Evolutionary conservation across 1,140 invertebrate species (phyloP).

Genomic region (Lethrus apterus): DNA sequence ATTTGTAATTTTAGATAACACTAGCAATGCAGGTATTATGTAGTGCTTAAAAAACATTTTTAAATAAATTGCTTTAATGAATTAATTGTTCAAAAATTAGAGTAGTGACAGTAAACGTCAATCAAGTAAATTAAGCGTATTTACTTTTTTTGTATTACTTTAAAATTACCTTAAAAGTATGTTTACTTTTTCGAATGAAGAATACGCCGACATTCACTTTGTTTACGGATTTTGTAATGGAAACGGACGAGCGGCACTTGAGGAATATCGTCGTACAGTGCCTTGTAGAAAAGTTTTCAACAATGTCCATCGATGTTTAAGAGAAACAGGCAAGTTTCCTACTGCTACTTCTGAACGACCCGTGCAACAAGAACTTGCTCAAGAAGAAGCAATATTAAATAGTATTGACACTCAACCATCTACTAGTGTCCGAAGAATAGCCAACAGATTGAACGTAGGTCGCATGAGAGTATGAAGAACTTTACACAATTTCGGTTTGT

Average conservation of each 20-base stretch:
- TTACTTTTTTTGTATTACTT: not conserved
- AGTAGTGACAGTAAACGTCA: slow-evolving; percentile 1
- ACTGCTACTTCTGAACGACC: slow-evolving; percentile 9
- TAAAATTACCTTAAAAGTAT: slow-evolving; percentile 3
- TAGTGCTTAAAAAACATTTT: too few relatives aligned
- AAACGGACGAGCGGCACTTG: slow-evolving; percentile 6
- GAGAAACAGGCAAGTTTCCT: slow-evolving; percentile 5
- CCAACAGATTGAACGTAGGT: not conserved
- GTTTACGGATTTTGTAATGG: slow-evolving; percentile 10
- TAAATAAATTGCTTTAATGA: too few relatives aligned
- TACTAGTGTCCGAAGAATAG: slow-evolving; percentile 9
- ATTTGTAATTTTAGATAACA: too few relatives aligned
- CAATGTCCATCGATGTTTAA: slow-evolving; percentile 14
- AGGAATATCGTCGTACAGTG: slow-evolving; percentile 1
- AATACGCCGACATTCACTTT: slow-evolving; percentile 3
- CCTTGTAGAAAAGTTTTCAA: slow-evolving; percentile 4
- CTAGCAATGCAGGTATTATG: too few relatives aligned
- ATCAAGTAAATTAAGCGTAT: not conserved
- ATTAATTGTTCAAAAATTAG: too few relatives aligned
- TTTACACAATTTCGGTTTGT: slow-evolving; percentile 11
- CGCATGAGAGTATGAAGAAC: slow-evolving; percentile 7
- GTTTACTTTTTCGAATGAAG: slow-evolving; percentile 6
- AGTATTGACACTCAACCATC: not conserved
- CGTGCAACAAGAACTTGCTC: slow-evolving; percentile 9
- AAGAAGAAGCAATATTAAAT: slow-evolving; percentile 7